Evolutionary conservation across 2,797 vertebrate genomes (phyloP), one percentile per base, ranked within the genome.

Genomic region (Gastrophryne carolinensis): DNA sequence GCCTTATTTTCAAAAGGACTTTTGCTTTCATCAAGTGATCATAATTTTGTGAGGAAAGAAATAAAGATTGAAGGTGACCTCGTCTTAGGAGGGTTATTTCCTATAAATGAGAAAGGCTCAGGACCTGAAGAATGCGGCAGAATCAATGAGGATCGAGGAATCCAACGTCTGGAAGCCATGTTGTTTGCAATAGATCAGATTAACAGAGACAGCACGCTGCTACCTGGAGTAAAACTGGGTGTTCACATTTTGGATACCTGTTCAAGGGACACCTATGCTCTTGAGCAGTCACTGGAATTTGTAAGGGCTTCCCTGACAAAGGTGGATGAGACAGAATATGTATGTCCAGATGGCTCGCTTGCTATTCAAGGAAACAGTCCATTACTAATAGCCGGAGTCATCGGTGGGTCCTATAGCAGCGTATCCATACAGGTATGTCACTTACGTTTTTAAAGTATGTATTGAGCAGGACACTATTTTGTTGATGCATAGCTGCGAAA

Each of bases 111-210:
- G 83, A 99, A 98, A 86, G 98, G 97, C 54, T 88, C 87, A 0
- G 95, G 96, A 21, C 90, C 93, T 80, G 98, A 98, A 80, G 98
- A 99, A 83, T 98, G 98, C 66, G 98, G 98, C 7, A 92, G 95
- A 50, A 94, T 98, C 82, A 99, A 98, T 35, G 96, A 98, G 83
- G 95, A 95, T 76, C 83, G 97, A 63, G 98, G 98, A 5, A 98
- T 99, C 80, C 98, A 99, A 83, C 92, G 98, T 61, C 82, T 99
- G 85, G 98, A 99, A 85, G 98, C 98, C 79, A 99, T 99, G 98
- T 81, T 99, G 78, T 99, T 98, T 80, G 98, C 98, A 52, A 97
- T 99, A 12, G 97, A 99, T 79, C 91, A 93, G 81, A 99, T 99
- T 91, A 99, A 99, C 86, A 87, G 80, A 44, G 95, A 98, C 80